Evolutionary conservation across 30 jellyfish, hydroid and myxozoan genomes (phyloP).

Genomic region (Nemopilema nomurai): DNA sequence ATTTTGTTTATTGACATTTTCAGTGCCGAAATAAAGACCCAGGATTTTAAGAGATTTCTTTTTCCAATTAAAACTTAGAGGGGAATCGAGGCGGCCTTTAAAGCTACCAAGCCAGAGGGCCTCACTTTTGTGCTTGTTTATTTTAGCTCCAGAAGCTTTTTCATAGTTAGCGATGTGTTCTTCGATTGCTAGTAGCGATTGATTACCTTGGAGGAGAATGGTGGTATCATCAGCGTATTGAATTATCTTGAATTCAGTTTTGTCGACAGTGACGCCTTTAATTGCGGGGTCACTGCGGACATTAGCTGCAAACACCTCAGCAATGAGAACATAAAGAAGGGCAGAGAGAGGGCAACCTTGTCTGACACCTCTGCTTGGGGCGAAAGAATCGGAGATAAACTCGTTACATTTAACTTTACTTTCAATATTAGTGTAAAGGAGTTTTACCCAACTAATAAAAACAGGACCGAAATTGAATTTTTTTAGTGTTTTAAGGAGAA

Average conservation of each 20-base stretch:
- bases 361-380: background rate
- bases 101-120: too few species aligned
- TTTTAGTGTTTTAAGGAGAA: too few species aligned
- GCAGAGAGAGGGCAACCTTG: background rate
- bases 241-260: background rate
- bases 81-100: too few species aligned
- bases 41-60: too few species aligned
- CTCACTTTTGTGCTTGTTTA: too few species aligned
- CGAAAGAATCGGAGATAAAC: too few species aligned
- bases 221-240: background rate
- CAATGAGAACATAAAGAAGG: background rate
- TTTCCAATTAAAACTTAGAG: too few species aligned
- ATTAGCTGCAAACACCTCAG: background rate
- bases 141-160: background rate
- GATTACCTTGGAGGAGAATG: background rate
- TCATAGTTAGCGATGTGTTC: background rate
- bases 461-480: background rate
- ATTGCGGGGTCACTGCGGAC: background rate
- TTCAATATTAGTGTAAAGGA: too few species aligned
- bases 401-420: too few species aligned
- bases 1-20: too few species aligned
- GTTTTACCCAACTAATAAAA: too few species aligned
- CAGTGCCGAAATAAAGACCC: too few species aligned
- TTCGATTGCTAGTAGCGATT: background rate
- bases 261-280: background rate